These are phyloP conservation scores for Metallyticus violacea DNA, from an alignment of 2,888 invertebrate species.

Conservation along the genomic window DNA sequence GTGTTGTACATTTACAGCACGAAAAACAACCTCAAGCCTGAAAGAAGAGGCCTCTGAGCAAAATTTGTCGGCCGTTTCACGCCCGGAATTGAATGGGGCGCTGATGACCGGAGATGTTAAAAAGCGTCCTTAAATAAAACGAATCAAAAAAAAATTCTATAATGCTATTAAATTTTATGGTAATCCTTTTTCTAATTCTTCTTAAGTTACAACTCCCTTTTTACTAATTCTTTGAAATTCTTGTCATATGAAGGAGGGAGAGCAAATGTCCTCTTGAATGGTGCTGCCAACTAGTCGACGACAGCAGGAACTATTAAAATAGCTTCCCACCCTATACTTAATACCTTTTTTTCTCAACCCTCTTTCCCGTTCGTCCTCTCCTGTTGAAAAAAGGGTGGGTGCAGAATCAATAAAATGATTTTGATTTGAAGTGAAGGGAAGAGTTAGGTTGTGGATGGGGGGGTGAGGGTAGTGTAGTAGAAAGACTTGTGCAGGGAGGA, in stretches of 20 bases:
- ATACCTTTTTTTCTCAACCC: neutral
- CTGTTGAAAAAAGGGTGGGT: conserved; percentile 21
- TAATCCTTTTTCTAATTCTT: no score
- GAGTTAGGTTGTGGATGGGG: neutral
- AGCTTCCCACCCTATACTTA: conserved; percentile 1
- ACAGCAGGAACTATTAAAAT: neutral
- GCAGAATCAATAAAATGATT: conserved; percentile 28
- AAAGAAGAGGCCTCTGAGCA: neutral
- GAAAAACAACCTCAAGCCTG: no score
- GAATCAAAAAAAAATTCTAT: no score
- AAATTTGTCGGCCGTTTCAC: no score
- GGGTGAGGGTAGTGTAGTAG: neutral
- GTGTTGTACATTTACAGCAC: no score
- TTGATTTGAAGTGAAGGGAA: conserved; percentile 26
- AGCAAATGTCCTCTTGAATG: neutral
- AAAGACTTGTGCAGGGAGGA: neutral
- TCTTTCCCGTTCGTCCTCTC: neutral
- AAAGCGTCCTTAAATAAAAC: no score
- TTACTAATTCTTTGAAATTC: neutral
- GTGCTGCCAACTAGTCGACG: conserved; percentile 14
- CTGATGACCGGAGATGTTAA: no score
- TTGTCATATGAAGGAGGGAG: neutral
- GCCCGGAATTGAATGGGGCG: no score
- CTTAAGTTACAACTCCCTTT: neutral
- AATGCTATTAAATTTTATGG: no score